Base-by-base conservation (phyloP, 2,113 vertebrate genomes). In the Vulpes ferrilata region DNA sequence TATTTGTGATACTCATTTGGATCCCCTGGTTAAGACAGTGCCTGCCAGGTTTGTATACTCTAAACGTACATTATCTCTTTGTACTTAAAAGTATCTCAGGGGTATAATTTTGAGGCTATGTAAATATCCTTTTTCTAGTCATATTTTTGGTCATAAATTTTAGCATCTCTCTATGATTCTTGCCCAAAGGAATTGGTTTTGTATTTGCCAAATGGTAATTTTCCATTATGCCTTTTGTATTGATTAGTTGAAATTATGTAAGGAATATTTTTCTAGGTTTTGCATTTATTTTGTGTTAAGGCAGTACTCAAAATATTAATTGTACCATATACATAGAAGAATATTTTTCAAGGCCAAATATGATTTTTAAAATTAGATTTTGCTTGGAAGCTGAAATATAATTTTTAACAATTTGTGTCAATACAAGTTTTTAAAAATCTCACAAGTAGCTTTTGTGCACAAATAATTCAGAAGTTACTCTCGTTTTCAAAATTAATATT, bases 71-170 rank as follows among this genome's bases (percentile, higher is more conserved):
- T 90, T 92, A 8, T 30, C 13, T 43, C 17, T 93, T 90, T 89
- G 5, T 96, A 38, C 65, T 90, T 82, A 71, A 38, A 87, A 88
- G 17, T 86, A 32, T 89, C 17, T 51, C 89, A 16, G 59, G 17
- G 23, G n/a, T 90, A 48, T 82, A 93, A 73, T 38, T 81, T 81
- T 67, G 90, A 74, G 4, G 35, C 27, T 81, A 60, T 71, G n/a
- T 95, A 86, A 86, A 76, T 86, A 87, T 23, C 11, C 27, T 82
- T 87, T 80, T 82, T 60, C 9, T 57, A 69, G 27, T 60, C 22
- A n/a, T 65, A 25, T 35, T n/a, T 93, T 93, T 93, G 13, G n/a
- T 83, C 51, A 71, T 88, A 87, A 62, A 43, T 87, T 93, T 93
- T 88, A 76, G 62, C 17, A 32, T 93, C 25, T 76, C 22, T 84